phyloP scores from a whole-genome alignment of 2,888 invertebrate genomes.

The Seira musarum region DNA sequence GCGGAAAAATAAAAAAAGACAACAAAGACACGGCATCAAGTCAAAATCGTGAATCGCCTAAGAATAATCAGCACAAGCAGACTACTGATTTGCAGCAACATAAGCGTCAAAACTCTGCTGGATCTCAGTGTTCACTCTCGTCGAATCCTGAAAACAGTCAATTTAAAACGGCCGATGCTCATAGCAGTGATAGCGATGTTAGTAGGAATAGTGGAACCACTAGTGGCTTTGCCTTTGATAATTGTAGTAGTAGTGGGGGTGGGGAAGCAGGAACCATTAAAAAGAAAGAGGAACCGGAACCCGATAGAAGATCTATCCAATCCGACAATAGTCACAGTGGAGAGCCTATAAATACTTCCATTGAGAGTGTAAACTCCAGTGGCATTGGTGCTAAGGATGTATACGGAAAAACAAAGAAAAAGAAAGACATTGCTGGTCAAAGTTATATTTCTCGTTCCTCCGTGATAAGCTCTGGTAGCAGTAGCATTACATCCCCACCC shows the following conservation, averaged over 20 bases:
- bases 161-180: conserved; percentile 55
- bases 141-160: conserved; percentile 59
- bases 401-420: conserved; percentile 1
- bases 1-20: background rate
- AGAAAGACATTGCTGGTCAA: background rate
- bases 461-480: background rate
- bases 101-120: conserved; percentile 48
- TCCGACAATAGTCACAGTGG: conserved; percentile 52
- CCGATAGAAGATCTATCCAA: conserved; percentile 36
- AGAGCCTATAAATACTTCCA: conserved; percentile 47
- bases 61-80: background rate
- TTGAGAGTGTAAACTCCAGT: conserved; percentile 48
- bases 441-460: background rate
- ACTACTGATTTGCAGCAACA: conserved; percentile 28
- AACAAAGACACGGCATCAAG: background rate
- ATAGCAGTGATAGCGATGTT: conserved; percentile 54
- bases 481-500: conserved; percentile 14
- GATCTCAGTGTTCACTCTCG: conserved; percentile 53
- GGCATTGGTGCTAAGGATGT: background rate
- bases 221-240: conserved; percentile 43
- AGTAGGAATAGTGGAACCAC: conserved; percentile 50
- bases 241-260: conserved; percentile 1
- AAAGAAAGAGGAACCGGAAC: conserved; percentile 12
- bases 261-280: background rate
- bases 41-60: background rate